phyloP scores from a whole-genome alignment of 2,113 vertebrate species.

The Brachyhypopomus gauderio region DNA sequence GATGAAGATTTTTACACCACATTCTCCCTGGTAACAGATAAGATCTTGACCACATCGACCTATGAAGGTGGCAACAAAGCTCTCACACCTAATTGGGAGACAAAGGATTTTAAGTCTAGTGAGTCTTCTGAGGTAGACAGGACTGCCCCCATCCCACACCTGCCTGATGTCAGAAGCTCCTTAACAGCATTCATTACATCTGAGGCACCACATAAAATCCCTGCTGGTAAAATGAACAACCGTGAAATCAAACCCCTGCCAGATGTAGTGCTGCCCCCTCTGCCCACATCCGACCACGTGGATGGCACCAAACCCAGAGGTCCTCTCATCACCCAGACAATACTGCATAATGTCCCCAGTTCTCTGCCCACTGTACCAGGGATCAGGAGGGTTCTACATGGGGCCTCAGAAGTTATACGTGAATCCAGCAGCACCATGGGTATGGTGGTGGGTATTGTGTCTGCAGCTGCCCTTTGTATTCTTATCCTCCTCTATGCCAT shows the following conservation, averaged over 20 bases:
- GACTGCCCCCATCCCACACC: conserved; percentile 92
- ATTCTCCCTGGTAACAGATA: conserved; percentile 99
- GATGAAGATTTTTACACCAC: conserved; percentile 99
- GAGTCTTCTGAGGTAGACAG: conserved; percentile 97
- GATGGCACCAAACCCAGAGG: conserved; percentile 96
- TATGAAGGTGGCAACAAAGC: conserved; percentile 99
- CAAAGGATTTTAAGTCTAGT: conserved; percentile 99
- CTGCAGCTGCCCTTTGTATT: conserved; percentile 98
- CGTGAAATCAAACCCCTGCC: conserved; percentile 96
- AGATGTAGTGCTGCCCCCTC: conserved; percentile 94
- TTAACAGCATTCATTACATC: conserved; percentile 83
- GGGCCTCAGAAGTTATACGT: conserved; percentile 96
- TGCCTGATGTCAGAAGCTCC: conserved; percentile 91
- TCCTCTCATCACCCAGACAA: conserved; percentile 97
- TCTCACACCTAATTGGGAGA: conserved; percentile 98
- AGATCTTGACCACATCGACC: conserved; percentile 99
- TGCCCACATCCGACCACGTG: conserved; percentile 94
- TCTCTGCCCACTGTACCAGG: conserved; percentile 94
- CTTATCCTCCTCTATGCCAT: conserved; percentile 99
- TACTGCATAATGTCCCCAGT: conserved; percentile 96
- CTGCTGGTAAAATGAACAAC: conserved; percentile 99
- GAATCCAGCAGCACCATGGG: conserved; percentile 99
- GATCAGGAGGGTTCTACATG: conserved; percentile 87
- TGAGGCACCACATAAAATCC: conserved; percentile 94
- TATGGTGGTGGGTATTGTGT: conserved; percentile 99